Evolutionary conservation across 2,888 invertebrate genomes (phyloP).

Genomic region (Onchidella celtica): DNA sequence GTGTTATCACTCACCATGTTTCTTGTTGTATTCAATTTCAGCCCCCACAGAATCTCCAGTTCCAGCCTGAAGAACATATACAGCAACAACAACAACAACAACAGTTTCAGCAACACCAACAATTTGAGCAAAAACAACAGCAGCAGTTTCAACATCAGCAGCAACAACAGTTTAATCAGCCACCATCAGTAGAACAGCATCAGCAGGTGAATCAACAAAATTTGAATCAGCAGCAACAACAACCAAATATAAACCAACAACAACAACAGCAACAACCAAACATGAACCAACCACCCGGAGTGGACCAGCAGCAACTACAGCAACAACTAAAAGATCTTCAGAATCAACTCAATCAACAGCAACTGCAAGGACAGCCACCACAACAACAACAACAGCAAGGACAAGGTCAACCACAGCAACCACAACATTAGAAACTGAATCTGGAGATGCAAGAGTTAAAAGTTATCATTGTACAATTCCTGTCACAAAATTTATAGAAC

Average conservation of each 20-base stretch:
- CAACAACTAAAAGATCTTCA: constrained; percentile 26
- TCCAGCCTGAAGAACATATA: constrained; percentile 21
- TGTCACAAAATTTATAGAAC: too few species aligned
- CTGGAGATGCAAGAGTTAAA: too few species aligned
- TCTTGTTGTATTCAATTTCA: constrained; percentile 4
- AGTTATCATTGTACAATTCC: too few species aligned
- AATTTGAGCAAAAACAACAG: constrained; percentile 5
- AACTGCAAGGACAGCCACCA: too few species aligned
- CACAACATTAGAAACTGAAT: too few species aligned
- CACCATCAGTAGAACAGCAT: neutral
- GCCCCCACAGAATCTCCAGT: constrained; percentile 29
- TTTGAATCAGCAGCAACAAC: constrained; percentile 24
- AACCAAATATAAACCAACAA: constrained; percentile 10
- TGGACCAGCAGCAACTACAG: constrained; percentile 13
- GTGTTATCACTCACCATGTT: neutral
- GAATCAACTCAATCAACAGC: constrained; percentile 35
- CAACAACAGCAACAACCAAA: neutral
- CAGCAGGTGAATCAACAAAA: constrained; percentile 14
- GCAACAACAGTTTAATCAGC: neutral
- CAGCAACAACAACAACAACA: constrained; percentile 4
- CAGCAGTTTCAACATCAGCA: constrained; percentile 6
- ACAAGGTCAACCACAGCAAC: neutral
- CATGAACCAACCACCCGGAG: neutral
- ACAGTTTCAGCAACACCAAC: neutral
- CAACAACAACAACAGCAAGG: neutral